A percentile compares a stretch with the other conserved stretches of the same genome.
Conservation (phyloP, 2,888 invertebrate genomes). For the Cerastis rubricosa region DNA sequence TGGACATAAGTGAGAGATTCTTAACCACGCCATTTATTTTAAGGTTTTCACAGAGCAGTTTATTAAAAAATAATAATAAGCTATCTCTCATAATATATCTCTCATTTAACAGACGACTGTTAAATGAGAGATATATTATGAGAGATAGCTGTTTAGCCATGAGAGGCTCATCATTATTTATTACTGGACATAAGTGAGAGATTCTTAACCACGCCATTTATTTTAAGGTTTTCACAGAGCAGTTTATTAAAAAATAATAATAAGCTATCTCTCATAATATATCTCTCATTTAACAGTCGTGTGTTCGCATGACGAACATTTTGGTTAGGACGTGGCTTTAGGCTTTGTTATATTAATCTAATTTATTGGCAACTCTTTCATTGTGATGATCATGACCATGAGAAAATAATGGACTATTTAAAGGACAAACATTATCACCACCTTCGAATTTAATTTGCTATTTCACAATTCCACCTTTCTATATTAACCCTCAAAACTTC, state of each 20-base stretch:
- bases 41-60: background rate
- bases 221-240: no score
- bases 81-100: no score
- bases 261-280: no score
- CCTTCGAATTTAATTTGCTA: background rate
- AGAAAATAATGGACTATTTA: background rate
- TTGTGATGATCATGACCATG: background rate
- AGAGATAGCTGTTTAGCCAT: no score
- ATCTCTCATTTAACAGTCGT: background rate
- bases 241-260: no score
- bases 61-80: no score
- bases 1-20: no score
- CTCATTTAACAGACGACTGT: no score
- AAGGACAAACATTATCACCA: background rate
- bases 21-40: no score
- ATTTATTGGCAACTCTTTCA: background rate
- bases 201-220: no score
- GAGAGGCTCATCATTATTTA: background rate
- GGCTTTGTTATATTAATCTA: background rate
- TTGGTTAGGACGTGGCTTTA: background rate
- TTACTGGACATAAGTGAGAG: background rate
- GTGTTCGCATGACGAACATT: background rate
- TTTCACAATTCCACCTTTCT: slow-evolving; percentile 25
- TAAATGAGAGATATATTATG: no score
- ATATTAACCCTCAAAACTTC: slow-evolving; percentile 18